phyloP scores from a whole-genome alignment of 1,140 invertebrate genomes.

The Cyphomyrmex costatus region DNA sequence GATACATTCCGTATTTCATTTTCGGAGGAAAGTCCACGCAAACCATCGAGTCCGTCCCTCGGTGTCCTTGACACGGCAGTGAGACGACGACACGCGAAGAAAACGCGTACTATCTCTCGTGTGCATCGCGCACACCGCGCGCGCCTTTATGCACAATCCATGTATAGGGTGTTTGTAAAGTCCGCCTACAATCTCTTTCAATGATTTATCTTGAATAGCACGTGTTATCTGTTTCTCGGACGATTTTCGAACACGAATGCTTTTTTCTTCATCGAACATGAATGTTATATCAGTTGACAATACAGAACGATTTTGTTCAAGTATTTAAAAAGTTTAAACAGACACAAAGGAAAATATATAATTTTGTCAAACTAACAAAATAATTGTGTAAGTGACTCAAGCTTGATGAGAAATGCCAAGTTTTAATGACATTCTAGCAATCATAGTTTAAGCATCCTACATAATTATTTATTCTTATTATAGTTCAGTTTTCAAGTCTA shows the following conservation, averaged over 20 bases:
- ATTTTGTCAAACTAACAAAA: too few species aligned
- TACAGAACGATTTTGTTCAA: too few species aligned
- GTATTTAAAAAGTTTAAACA: too few species aligned
- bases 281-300: background rate
- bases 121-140: slow-evolving; percentile 44
- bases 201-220: background rate
- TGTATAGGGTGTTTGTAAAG: slow-evolving; percentile 43
- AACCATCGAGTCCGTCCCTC: slow-evolving; percentile 80
- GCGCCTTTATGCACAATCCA: slow-evolving; percentile 32
- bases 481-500: too few species aligned
- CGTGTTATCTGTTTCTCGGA: background rate
- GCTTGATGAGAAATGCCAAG: too few species aligned
- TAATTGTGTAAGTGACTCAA: too few species aligned
- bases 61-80: slow-evolving; percentile 83
- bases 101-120: slow-evolving; percentile 72
- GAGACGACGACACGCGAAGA: slow-evolving; percentile 77
- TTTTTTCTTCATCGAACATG: background rate
- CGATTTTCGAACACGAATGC: background rate
- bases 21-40: slow-evolving; percentile 55
- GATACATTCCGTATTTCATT: slow-evolving; percentile 54
- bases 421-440: too few species aligned
- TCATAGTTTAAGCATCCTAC: too few species aligned
- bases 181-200: background rate
- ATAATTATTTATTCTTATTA: too few species aligned
- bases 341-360: too few species aligned